A percentile compares a stretch with the other conserved stretches of the same genome.
phyloP scores from a whole-genome alignment of 1,140 invertebrate genomes.

The Sinonovacula constricta region DNA sequence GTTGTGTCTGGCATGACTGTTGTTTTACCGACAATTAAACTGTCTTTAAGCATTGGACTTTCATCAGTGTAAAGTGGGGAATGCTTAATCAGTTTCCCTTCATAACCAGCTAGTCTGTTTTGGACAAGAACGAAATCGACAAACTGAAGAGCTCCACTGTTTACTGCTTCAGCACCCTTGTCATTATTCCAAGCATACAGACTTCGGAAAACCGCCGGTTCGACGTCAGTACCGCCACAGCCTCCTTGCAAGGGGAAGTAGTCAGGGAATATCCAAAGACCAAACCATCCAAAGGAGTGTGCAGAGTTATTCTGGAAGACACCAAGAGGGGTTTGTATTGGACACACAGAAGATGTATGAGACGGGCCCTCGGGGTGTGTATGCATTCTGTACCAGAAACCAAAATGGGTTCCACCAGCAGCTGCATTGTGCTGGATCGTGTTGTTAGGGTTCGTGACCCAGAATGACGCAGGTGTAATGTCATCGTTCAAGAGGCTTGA shows the following conservation, averaged over 20 bases:
- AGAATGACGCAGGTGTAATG: slow-evolving; percentile 76
- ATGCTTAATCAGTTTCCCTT: slow-evolving; percentile 60
- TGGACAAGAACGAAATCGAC: slow-evolving; percentile 69
- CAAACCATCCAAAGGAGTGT: slow-evolving; percentile 77
- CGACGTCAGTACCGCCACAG: slow-evolving; percentile 53
- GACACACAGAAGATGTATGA: slow-evolving; percentile 66
- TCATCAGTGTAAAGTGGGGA: slow-evolving; percentile 49
- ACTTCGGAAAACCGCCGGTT: slow-evolving; percentile 61
- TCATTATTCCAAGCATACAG: slow-evolving; percentile 73
- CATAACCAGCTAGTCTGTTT: slow-evolving; percentile 72
- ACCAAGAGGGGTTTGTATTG: slow-evolving; percentile 66
- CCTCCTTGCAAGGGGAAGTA: slow-evolving; percentile 65
- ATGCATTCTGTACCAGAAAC: slow-evolving; percentile 78
- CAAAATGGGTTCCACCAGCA: slow-evolving; percentile 77
- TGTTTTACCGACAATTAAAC: slow-evolving; percentile 60
- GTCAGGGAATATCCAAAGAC: slow-evolving; percentile 75
- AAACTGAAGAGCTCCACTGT: slow-evolving; percentile 71
- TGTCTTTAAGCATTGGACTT: slow-evolving; percentile 59
- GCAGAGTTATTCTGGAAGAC: slow-evolving; percentile 75
- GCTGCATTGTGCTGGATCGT: slow-evolving; percentile 72
- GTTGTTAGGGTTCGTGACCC: slow-evolving; percentile 77
- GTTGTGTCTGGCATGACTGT: slow-evolving; percentile 17
- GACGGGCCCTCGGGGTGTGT: slow-evolving; percentile 75
- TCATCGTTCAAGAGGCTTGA: slow-evolving; percentile 77
- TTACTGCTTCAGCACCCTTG: slow-evolving; percentile 75